A percentile compares a stretch with the other conserved stretches of the same genome.
These are phyloP conservation scores for Sycobia sp. DNA, from an alignment of 1,140 invertebrate species.

Conservation along the genomic window DNA sequence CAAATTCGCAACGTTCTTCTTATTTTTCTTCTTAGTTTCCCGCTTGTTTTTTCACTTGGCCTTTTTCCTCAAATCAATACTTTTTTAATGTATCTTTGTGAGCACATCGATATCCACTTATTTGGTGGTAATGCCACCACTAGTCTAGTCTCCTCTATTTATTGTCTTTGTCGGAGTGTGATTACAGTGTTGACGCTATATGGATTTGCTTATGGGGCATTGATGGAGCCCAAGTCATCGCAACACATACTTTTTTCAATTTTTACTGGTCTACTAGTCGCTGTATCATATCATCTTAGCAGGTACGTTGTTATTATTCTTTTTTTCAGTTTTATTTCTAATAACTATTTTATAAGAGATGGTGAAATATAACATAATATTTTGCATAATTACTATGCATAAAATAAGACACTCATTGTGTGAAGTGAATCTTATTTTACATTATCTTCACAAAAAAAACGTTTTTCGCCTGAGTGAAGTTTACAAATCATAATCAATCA, in stretches of 20 bases:
- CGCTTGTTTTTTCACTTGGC: constrained; percentile 90
- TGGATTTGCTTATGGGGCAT: constrained; percentile 85
- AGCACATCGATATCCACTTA: constrained; percentile 96
- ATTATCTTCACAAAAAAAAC: too few relatives aligned
- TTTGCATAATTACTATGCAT: too few relatives aligned
- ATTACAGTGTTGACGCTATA: constrained; percentile 82
- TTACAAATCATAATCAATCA: too few relatives aligned
- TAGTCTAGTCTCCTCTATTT: constrained; percentile 83
- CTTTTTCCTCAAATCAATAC: constrained; percentile 97
- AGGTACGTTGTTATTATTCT: constrained; percentile 16
- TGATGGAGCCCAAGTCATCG: constrained; percentile 78
- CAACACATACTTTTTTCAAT: constrained; percentile 96
- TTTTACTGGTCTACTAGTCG: constrained; percentile 87
- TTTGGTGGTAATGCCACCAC: constrained; percentile 97
- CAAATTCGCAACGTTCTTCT: constrained; percentile 75
- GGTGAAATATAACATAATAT: too few relatives aligned
- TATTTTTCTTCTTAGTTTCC: constrained; percentile 87
- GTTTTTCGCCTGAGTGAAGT: too few relatives aligned
- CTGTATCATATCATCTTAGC: constrained; percentile 91
- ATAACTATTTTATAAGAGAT: too few relatives aligned
- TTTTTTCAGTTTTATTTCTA: too few relatives aligned
- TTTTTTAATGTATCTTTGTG: constrained; percentile 91
- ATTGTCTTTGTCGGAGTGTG: constrained; percentile 82
- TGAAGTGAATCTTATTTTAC: too few relatives aligned
- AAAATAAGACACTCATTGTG: too few relatives aligned